Evolutionary conservation across 2,113 vertebrate genomes (phyloP).

Genomic region (Rhynchopsitta pachyrhyncha): DNA sequence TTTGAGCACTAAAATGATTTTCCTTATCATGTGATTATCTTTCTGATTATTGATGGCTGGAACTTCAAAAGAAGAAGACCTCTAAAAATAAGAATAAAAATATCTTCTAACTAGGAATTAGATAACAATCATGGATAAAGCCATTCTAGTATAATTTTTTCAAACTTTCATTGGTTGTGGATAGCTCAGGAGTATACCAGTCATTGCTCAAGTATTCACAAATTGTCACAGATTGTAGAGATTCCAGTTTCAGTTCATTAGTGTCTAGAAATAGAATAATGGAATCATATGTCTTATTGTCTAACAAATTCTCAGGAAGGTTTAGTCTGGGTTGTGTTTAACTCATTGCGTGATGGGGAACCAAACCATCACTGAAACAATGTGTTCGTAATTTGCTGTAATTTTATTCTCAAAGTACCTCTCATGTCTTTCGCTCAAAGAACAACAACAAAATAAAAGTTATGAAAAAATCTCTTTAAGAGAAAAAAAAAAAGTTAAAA

Average conservation of each 20-base stretch:
- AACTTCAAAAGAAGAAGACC: background rate
- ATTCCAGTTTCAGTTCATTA: background rate
- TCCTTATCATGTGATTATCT: background rate
- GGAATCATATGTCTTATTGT: background rate
- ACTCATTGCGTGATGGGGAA: background rate
- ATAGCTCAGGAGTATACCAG: background rate
- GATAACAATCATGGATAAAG: background rate
- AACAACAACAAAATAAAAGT: background rate
- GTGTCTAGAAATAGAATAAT: background rate
- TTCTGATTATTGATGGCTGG: background rate
- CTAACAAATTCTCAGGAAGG: background rate
- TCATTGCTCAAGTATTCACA: background rate
- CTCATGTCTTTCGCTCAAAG: background rate
- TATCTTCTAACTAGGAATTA: background rate
- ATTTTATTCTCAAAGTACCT: background rate
- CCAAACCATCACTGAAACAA: background rate
- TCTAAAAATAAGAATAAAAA: background rate
- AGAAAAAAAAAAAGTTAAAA: background rate
- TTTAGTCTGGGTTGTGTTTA: background rate
- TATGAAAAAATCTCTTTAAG: background rate
- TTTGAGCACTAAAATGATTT: background rate
- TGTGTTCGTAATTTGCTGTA: background rate
- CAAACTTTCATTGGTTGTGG: background rate
- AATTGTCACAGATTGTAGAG: background rate
- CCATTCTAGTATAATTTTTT: background rate